Evolutionary conservation across 1,140 invertebrate species (phyloP).

Genomic region (Temnothorax longispinosus): DNA sequence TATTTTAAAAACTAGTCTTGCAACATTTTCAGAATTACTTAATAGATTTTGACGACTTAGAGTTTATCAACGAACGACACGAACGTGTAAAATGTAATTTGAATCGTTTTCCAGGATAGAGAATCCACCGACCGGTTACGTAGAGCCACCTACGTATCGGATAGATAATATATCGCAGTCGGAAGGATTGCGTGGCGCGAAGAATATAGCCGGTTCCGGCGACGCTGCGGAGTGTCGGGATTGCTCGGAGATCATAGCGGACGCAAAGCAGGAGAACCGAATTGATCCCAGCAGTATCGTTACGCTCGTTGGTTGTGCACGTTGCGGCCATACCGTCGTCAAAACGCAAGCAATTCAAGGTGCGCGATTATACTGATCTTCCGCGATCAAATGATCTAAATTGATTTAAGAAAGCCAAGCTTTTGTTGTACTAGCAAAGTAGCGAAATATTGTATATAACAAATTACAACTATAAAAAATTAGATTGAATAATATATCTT

Average conservation of each 20-base stretch:
- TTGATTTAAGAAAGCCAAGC: background rate
- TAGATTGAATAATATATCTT: background rate
- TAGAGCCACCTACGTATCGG: conserved; percentile 64
- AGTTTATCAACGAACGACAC: background rate
- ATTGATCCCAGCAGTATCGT: conserved; percentile 64
- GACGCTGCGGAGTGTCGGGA: conserved; percentile 65
- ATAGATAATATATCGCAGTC: conserved; percentile 64
- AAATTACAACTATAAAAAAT: background rate
- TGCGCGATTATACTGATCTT: conserved; percentile 29
- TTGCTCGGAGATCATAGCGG: conserved; percentile 60
- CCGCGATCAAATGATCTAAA: background rate
- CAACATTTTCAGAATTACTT: background rate
- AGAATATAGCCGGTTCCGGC: conserved; percentile 43
- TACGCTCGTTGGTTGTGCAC: conserved; percentile 62
- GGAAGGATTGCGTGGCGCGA: conserved; percentile 38
- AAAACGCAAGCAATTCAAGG: conserved; percentile 64
- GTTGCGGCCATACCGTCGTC: conserved; percentile 59
- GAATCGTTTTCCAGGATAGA: conserved; percentile 62
- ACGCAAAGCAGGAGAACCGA: conserved; percentile 54
- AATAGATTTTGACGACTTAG: background rate
- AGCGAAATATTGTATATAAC: conserved; percentile 23
- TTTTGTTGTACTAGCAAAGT: background rate
- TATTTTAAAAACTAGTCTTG: no score
- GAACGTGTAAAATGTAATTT: background rate
- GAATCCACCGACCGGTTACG: conserved; percentile 23